Conservation (phyloP, 2,888 invertebrate species). For the Rhodophaea formosa region DNA sequence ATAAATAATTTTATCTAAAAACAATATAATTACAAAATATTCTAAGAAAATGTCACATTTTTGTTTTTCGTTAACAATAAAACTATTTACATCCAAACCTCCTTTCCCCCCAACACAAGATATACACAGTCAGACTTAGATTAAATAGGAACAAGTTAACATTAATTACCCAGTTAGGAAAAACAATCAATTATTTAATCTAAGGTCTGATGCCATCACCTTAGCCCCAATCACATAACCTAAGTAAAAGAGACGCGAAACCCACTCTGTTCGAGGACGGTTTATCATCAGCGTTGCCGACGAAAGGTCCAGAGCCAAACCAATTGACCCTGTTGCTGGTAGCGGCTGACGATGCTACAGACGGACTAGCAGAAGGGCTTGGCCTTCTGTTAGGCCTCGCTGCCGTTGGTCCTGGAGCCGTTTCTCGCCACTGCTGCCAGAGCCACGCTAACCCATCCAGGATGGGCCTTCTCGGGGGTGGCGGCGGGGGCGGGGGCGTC, state of each 20-base stretch:
- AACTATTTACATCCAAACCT: conserved; percentile 47
- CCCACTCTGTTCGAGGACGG: conserved; percentile 73
- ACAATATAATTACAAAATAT: conserved; percentile 35
- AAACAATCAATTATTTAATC: conserved; percentile 56
- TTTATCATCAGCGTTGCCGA: conserved; percentile 70
- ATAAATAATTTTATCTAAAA: conserved; percentile 57
- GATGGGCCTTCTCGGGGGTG: conserved; percentile 74
- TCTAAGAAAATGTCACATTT: conserved; percentile 29
- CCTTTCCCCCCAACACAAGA: conserved; percentile 40
- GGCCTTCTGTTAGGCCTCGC: conserved; percentile 51
- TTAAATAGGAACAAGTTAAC: conserved; percentile 62
- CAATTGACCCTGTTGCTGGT: conserved; percentile 64
- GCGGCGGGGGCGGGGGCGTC: conserved; percentile 58
- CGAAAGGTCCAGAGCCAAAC: conserved; percentile 77
- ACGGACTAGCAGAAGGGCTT: conserved; percentile 45
- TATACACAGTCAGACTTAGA: conserved; percentile 57
- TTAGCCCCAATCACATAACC: conserved; percentile 72
- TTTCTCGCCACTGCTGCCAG: conserved; percentile 82
- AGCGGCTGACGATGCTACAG: conserved; percentile 48
- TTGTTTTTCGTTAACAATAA: conserved; percentile 35
- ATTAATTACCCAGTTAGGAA: conserved; percentile 25
- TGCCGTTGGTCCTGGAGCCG: conserved; percentile 60
- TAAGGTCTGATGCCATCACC: conserved; percentile 63
- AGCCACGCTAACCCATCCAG: conserved; percentile 81
- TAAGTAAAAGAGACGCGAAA: conserved; percentile 73